Conservation (phyloP, 2,113 vertebrate genomes). For the Scolopax mira region DNA sequence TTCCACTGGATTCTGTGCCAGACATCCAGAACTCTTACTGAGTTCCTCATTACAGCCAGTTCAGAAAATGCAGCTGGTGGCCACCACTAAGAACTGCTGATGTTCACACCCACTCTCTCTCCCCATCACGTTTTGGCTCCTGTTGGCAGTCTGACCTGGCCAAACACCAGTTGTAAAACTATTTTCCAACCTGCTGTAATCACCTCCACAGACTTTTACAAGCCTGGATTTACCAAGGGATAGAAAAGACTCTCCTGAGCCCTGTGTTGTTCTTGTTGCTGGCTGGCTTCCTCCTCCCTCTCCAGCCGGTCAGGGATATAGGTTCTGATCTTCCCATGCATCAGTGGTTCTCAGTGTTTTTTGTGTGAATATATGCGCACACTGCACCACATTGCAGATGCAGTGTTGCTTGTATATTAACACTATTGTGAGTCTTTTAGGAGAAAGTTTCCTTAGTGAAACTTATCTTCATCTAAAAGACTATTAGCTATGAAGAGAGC, state of each 20-base stretch:
- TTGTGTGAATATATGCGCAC: not conserved
- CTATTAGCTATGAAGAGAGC: not conserved
- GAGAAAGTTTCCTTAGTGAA: not conserved
- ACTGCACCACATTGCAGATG: not conserved
- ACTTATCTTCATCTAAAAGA: not conserved
- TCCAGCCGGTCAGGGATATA: not conserved
- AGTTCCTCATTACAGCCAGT: not conserved
- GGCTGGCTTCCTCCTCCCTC: not conserved
- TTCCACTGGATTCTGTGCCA: no score
- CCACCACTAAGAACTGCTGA: not conserved
- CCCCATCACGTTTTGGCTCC: not conserved
- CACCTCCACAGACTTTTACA: not conserved
- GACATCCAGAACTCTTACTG: not conserved
- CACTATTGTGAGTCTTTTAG: not conserved
- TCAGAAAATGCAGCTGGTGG: not conserved
- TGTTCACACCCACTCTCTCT: accelerated
- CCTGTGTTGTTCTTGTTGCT: not conserved
- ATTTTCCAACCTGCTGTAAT: not conserved
- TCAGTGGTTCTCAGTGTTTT: not conserved
- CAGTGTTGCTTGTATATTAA: not conserved
- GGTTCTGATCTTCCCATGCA: not conserved
- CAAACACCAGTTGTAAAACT: not conserved
- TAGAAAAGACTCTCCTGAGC: not conserved
- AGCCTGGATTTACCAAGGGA: not conserved
- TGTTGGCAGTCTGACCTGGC: not conserved